Conservation (phyloP, 2,113 vertebrate species). For the Muscicapa adusta region DNA sequence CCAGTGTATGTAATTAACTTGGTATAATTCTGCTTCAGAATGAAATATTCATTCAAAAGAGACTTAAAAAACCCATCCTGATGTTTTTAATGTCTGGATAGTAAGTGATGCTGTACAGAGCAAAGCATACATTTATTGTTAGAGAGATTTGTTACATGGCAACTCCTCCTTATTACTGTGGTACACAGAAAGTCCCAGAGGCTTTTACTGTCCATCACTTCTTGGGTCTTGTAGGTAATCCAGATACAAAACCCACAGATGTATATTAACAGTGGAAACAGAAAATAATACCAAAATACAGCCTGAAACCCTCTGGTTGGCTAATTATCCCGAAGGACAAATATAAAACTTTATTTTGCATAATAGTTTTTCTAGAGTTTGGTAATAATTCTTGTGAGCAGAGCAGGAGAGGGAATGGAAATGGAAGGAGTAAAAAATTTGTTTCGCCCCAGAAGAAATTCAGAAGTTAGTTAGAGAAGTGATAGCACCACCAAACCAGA, state of each 20-base stretch:
- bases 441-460: not conserved
- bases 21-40: conserved; percentile 45
- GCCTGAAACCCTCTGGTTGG: not conserved
- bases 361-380: not conserved
- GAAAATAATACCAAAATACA: not conserved
- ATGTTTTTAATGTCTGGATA: conserved; percentile 1
- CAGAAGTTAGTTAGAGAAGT: not conserved
- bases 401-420: not conserved
- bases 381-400: not conserved
- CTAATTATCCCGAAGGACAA: not conserved
- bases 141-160: not conserved
- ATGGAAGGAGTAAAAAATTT: not conserved
- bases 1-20: conserved; percentile 57
- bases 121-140: not conserved
- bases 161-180: conserved; percentile 4
- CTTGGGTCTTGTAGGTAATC: not conserved
- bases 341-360: not conserved
- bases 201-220: conserved; percentile 9
- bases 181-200: not conserved
- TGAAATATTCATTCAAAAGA: conserved; percentile 59
- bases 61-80: conserved; percentile 31
- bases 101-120: conserved; percentile 2
- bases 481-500: not conserved
- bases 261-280: not conserved
- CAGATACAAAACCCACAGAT: not conserved